These are phyloP conservation scores for Lutra lutra DNA, from an alignment of 2,797 vertebrate species.

Conservation along the genomic window DNA sequence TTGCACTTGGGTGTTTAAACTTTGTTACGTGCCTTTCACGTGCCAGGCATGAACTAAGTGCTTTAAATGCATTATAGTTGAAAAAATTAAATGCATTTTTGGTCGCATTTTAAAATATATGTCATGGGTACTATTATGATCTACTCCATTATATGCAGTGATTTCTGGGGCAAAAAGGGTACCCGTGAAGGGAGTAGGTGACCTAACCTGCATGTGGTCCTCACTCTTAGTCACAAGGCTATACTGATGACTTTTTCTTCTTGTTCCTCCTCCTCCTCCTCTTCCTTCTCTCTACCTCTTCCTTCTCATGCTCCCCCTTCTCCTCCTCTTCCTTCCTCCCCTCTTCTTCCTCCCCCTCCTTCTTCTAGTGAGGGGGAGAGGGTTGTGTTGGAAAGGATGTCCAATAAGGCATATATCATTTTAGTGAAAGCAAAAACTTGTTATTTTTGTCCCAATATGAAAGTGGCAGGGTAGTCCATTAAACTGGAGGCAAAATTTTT, in stretches of 20 bases:
- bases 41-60: not conserved
- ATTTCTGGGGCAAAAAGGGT: not conserved
- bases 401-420: not conserved
- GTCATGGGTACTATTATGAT: not conserved
- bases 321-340: not conserved
- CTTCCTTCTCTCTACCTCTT: not conserved
- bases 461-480: not conserved
- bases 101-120: not conserved
- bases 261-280: not conserved
- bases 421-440: not conserved
- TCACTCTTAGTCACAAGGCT: not conserved
- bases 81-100: not conserved
- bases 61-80: not conserved
- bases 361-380: not conserved
- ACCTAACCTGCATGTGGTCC: not conserved
- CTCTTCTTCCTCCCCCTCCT: not conserved
- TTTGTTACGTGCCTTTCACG: not conserved
- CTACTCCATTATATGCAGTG: not conserved
- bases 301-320: not conserved
- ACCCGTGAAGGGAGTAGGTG: rapidly evolving
- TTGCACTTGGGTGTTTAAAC: not conserved
- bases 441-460: not conserved
- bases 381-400: not conserved
- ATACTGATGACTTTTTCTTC: not conserved
- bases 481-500: not conserved